phyloP scores from a whole-genome alignment of 2,888 invertebrate genomes.

The Drosophila recens region DNA sequence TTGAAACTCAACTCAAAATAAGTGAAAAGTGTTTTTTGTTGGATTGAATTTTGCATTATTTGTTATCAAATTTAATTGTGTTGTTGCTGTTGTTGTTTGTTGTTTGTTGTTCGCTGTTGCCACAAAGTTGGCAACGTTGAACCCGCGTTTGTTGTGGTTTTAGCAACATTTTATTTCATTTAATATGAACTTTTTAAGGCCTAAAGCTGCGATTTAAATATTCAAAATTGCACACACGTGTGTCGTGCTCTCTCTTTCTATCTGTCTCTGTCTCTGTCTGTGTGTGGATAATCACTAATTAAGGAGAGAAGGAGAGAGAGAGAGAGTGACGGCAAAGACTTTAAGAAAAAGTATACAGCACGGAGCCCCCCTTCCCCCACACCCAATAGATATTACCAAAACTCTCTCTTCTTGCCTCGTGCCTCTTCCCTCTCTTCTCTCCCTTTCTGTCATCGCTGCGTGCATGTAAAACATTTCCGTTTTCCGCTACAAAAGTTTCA shows the following conservation, averaged over 20 bases:
- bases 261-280: neutral
- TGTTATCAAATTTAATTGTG: constrained; percentile 35
- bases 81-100: neutral
- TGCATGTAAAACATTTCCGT: constrained; percentile 79
- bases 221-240: constrained; percentile 36
- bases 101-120: constrained; percentile 16
- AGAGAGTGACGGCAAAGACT: constrained; percentile 27
- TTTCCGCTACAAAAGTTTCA: constrained; percentile 73
- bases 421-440: neutral
- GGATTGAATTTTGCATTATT: constrained; percentile 5
- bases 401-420: too few species aligned
- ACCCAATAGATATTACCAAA: constrained; percentile 3
- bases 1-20: neutral
- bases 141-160: constrained; percentile 42
- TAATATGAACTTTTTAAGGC: constrained; percentile 13
- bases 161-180: constrained; percentile 27
- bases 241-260: neutral
- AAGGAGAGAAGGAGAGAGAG: constrained; percentile 20
- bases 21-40: neutral
- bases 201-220: constrained; percentile 34
- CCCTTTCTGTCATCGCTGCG: constrained; percentile 37
- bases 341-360: constrained; percentile 50
- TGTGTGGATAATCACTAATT: constrained; percentile 59
- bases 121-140: constrained; percentile 42
- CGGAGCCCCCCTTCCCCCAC: constrained; percentile 16